These are phyloP conservation scores for Halichoeres trimaculatus DNA, from an alignment of 2,113 vertebrate species.

Conservation along the genomic window DNA sequence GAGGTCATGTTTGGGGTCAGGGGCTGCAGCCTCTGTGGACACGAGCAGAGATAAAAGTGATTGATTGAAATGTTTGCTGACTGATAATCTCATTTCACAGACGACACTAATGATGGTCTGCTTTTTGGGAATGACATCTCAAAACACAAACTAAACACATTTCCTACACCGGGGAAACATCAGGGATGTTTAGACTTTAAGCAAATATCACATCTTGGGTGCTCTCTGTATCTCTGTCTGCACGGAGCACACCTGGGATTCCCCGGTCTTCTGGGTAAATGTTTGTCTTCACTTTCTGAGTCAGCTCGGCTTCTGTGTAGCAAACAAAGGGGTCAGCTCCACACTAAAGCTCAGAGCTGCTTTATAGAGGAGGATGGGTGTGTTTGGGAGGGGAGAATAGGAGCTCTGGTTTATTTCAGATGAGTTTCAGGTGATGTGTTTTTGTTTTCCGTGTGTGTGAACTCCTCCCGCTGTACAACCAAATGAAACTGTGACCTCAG, in stretches of 20 bases:
- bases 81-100: conserved; percentile 48
- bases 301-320: conserved; percentile 28
- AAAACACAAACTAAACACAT: too few relatives aligned
- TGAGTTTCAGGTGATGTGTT: conserved; percentile 14
- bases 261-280: conserved; percentile 42
- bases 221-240: too few relatives aligned
- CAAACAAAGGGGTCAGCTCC: conserved; percentile 56
- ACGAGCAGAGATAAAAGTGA: conserved; percentile 38
- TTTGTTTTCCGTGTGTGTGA: not conserved
- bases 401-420: conserved; percentile 17
- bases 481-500: conserved; percentile 40
- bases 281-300: conserved; percentile 51
- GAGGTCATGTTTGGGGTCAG: conserved; percentile 31
- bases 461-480: conserved; percentile 50
- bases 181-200: not conserved
- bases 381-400: conserved; percentile 27
- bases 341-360: conserved; percentile 13
- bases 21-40: conserved; percentile 24
- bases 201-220: not conserved
- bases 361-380: not conserved
- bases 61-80: conserved; percentile 58
- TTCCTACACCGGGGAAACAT: too few relatives aligned
- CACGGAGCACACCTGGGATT: conserved; percentile 12
- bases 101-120: conserved; percentile 9
- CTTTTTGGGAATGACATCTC: too few relatives aligned